phyloP scores from a whole-genome alignment of 2,113 vertebrate genomes.

The Phainopepla nitens region DNA sequence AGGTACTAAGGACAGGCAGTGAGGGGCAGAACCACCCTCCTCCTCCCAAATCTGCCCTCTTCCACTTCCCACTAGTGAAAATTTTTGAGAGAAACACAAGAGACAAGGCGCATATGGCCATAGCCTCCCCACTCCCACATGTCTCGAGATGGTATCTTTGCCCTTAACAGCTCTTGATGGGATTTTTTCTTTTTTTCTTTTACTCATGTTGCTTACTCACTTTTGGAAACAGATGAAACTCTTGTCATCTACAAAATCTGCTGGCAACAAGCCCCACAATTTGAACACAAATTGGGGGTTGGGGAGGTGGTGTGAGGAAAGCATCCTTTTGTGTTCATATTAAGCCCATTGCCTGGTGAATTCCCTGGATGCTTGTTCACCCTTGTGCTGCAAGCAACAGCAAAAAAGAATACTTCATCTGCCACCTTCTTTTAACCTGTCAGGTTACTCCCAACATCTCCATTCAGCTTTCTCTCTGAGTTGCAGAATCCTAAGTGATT shows the following conservation, averaged over 20 bases:
- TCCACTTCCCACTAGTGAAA: background rate
- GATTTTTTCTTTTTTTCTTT: background rate
- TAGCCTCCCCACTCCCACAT: background rate
- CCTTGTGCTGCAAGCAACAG: background rate
- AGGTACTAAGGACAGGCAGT: fast-evolving
- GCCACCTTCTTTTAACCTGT: background rate
- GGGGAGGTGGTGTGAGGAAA: background rate
- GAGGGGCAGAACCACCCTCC: background rate
- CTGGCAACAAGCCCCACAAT: background rate
- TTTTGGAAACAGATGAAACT: background rate
- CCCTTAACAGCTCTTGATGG: background rate
- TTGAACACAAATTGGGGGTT: background rate
- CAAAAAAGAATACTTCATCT: background rate
- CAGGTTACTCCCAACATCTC: background rate
- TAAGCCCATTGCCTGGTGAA: background rate
- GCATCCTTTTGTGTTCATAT: background rate
- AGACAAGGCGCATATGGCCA: background rate
- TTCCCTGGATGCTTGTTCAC: background rate
- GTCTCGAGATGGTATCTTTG: background rate
- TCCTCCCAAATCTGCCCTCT: background rate
- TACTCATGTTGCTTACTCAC: background rate
- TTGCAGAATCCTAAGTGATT: background rate
- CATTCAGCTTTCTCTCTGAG: background rate
- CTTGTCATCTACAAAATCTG: background rate
- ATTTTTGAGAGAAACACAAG: background rate